Conservation (phyloP, 1,140 invertebrate species). For the Rhopalosiphum padi region DNA sequence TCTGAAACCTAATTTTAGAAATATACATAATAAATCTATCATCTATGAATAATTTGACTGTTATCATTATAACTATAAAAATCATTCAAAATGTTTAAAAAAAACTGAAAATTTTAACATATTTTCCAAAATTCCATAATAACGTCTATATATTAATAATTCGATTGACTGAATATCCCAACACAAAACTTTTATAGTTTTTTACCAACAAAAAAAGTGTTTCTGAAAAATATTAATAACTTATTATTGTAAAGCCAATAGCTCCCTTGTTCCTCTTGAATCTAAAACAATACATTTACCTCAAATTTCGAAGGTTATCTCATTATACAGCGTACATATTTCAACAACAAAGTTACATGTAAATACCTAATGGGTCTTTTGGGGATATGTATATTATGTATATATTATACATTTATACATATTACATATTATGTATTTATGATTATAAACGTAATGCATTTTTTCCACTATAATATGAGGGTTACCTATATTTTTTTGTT, state of each 20-base stretch:
- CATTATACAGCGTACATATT: background rate
- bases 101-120: background rate
- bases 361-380: background rate
- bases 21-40: background rate
- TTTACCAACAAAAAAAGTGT: background rate
- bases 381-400: background rate
- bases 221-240: background rate
- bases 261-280: background rate
- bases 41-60: background rate
- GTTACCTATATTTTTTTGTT: background rate
- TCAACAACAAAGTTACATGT: conserved; percentile 20
- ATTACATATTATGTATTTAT: background rate
- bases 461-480: background rate
- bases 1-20: background rate
- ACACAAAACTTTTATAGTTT: background rate
- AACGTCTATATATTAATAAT: background rate
- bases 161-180: background rate
- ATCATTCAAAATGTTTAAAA: background rate
- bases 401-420: background rate
- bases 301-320: background rate
- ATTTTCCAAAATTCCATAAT: background rate
- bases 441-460: background rate
- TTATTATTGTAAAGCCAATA: background rate
- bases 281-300: conserved; percentile 13
- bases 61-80: background rate